These are phyloP conservation scores for Cottoperca gobio DNA, from an alignment of 2,797 vertebrate genomes.

Conservation along the genomic window DNA sequence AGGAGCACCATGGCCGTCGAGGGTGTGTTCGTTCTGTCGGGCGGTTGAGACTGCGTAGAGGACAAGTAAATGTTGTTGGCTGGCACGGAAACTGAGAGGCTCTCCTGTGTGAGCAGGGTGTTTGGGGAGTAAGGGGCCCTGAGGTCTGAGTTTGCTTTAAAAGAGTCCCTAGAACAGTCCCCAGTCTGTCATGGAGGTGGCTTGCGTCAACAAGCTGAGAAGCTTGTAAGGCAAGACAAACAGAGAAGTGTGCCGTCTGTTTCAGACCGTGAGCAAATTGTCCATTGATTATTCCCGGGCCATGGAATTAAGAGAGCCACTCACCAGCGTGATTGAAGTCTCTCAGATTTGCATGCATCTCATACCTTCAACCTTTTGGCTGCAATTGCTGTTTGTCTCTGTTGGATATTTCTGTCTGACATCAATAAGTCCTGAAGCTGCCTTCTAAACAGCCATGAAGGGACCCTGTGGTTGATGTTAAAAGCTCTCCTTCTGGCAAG, in stretches of 20 bases:
- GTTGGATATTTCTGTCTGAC: constrained; percentile 38
- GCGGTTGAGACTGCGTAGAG: constrained; percentile 66
- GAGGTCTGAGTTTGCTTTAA: constrained; percentile 61
- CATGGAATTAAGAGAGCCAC: constrained; percentile 31
- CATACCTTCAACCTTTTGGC: constrained; percentile 27
- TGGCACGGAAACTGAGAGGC: constrained; percentile 75
- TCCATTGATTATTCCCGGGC: constrained; percentile 49
- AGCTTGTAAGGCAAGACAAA: constrained; percentile 72
- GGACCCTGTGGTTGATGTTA: constrained; percentile 5
- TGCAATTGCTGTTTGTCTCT: constrained; percentile 31
- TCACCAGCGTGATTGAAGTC: constrained; percentile 45
- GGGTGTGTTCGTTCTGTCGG: constrained; percentile 63
- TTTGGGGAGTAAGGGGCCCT: constrained; percentile 65
- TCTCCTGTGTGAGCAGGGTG: constrained; percentile 66
- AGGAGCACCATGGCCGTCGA: constrained; percentile 44
- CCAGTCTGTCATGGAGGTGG: constrained; percentile 70
- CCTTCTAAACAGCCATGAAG: constrained; percentile 8
- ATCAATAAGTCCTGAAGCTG: constrained; percentile 18
- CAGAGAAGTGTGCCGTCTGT: constrained; percentile 73
- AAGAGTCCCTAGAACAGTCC: constrained; percentile 73
- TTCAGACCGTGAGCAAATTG: constrained; percentile 49
- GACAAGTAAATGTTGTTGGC: constrained; percentile 84
- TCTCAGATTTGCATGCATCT: constrained; percentile 35
- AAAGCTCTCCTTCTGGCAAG: constrained; percentile 24
- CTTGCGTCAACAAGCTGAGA: constrained; percentile 65